Conservation (phyloP, 2,113 vertebrate species). For the Hydropotes inermis region DNA sequence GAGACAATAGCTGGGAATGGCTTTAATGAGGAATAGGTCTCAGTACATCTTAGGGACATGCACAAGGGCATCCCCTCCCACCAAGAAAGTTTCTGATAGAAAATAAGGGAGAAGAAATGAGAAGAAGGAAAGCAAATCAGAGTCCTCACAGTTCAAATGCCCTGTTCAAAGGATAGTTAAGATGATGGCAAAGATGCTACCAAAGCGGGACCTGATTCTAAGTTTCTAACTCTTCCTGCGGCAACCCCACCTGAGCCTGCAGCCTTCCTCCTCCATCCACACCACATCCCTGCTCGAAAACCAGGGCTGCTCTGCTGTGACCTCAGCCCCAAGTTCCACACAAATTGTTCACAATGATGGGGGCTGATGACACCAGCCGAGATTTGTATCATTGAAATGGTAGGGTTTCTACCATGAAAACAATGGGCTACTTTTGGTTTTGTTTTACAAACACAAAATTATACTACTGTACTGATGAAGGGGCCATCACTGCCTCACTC, state of each 20-base stretch:
- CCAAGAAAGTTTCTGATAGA: not conserved
- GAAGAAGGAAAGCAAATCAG: not conserved
- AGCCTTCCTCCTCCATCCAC: too few relatives aligned
- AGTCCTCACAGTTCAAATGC: not conserved
- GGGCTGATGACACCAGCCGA: not conserved
- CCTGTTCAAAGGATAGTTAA: not conserved
- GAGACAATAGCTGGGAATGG: not conserved
- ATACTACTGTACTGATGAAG: accelerated
- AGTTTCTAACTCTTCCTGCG: not conserved
- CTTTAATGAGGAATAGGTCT: not conserved
- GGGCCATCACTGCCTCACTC: accelerated
- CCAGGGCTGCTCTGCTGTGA: not conserved
- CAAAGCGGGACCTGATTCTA: not conserved
- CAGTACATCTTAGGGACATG: not conserved
- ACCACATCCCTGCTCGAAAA: not conserved
- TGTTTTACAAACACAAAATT: not conserved
- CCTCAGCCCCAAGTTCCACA: too few relatives aligned
- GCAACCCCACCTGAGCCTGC: accelerated
- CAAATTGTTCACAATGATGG: not conserved
- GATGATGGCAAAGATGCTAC: not conserved
- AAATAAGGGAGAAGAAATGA: not conserved
- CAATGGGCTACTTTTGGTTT: not conserved
- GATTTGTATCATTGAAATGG: not conserved
- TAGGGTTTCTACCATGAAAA: not conserved
- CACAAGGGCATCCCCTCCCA: not conserved